Base-by-base conservation (phyloP, 2,888 invertebrate genomes). In the Xiphydria camelus region DNA sequence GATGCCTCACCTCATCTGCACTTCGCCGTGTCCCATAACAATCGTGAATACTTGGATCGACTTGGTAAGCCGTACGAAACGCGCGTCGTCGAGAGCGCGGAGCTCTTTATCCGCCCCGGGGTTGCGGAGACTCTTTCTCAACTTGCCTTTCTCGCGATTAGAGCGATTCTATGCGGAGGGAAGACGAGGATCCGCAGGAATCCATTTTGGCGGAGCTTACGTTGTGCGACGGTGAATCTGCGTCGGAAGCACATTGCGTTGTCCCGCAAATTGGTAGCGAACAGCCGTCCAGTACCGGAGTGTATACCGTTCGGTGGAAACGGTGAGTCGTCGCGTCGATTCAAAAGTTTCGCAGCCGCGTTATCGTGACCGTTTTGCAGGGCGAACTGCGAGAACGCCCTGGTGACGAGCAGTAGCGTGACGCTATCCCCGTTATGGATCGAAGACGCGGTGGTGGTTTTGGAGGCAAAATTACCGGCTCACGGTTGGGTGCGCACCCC, bases 401-500 rank as follows among this genome's bases (percentile, higher is more conserved):
- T 71, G 20, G 66, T 71, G 51, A 77, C 75, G 5, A 76, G 76
- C 36, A 82, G 82, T 53, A 83, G 79, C 51, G 82, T 82, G 1
- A 81, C 82, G 17, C 64, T 84, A 41, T 78, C 80, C 0, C 80
- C 80, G 1, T 68, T 84, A 32, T 78, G 79, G 40, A 80, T 86
- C 36, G 83, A 85, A 53, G 81, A 82, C 57, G 81, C 84, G 35
- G 82, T 84, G 1, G 78, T 86, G 53, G 79, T 83, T 38, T 66
- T 87, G 49, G 78, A 83, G 70, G 79, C 83, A 39, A 77, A 79
- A 59, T 77, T 84, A 49, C 91, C 91, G n/a, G 85, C 89, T 32
- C 83, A 86, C 49, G 90, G 90, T 4, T 83, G 85, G 64, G 83
- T 91, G 14, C 81, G 87, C 51, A 85, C 85, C 17, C 87, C 88